These are phyloP conservation scores for Monopis laevigella DNA, from an alignment of 2,888 invertebrate genomes.

Conservation along the genomic window DNA sequence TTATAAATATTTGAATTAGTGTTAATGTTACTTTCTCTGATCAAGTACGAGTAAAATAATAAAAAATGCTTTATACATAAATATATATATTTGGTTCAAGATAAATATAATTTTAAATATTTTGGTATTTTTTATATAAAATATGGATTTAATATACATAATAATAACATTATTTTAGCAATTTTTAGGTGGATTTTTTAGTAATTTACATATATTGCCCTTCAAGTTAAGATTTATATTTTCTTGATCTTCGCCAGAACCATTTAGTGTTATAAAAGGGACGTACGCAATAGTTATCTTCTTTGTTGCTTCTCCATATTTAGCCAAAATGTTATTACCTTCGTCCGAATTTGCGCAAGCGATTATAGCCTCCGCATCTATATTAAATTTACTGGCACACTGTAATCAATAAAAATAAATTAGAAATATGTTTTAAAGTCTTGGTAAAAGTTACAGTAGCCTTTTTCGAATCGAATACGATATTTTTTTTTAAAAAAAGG, in stretches of 20 bases:
- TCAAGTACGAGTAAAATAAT: no score
- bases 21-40: no score
- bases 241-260: background rate
- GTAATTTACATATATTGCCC: background rate
- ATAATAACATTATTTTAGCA: background rate
- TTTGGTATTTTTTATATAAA: background rate
- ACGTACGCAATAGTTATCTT: background rate
- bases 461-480: no score
- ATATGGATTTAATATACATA: background rate
- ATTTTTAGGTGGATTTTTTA: background rate
- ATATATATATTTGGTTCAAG: background rate
- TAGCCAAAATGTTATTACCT: background rate
- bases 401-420: background rate
- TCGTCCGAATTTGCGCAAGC: constrained; percentile 1
- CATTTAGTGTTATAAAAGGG: background rate
- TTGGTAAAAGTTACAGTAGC: no score
- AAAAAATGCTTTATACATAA: background rate
- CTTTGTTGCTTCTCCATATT: background rate
- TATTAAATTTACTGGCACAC: background rate
- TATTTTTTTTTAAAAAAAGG: no score
- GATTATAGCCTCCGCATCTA: background rate
- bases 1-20: no score
- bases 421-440: no score
- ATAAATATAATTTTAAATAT: background rate
- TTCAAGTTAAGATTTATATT: background rate